Percentiles rank a stretch among this genome's conserved stretches.
These are phyloP conservation scores for Diplodus sargus DNA, from an alignment of 2,797 vertebrate species.

Conservation along the genomic window DNA sequence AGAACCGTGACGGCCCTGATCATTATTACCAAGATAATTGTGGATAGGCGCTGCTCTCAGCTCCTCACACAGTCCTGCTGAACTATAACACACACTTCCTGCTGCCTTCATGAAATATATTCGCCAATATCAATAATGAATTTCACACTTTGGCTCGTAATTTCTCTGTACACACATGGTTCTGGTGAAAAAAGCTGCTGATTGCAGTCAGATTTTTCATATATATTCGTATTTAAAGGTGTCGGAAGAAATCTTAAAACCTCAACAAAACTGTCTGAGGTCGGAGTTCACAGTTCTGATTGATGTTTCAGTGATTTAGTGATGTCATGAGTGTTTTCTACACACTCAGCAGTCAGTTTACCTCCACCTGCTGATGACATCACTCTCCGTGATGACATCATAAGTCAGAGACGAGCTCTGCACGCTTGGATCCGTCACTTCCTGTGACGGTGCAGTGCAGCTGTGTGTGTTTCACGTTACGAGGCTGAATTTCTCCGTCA, in stretches of 20 bases:
- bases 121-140: not conserved
- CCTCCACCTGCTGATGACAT: not conserved
- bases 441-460: not conserved
- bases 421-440: not conserved
- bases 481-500: not conserved
- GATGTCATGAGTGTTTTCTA: not conserved
- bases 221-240: not conserved
- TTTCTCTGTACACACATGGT: not conserved
- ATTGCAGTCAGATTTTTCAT: not conserved
- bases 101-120: not conserved
- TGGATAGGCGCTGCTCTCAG: not conserved
- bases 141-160: not conserved
- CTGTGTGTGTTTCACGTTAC: not conserved
- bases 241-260: not conserved
- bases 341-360: not conserved
- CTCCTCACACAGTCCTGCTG: not conserved
- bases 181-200: too few relatives aligned
- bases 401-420: not conserved
- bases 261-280: not conserved
- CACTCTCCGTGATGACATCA: slow-evolving; percentile 5
- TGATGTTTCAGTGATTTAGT: not conserved
- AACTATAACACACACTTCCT: not conserved
- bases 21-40: too few relatives aligned
- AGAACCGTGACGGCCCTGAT: too few relatives aligned
- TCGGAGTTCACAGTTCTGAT: not conserved